phyloP scores from a whole-genome alignment of 2,113 vertebrate species.

The Leucopsar rothschildi region DNA sequence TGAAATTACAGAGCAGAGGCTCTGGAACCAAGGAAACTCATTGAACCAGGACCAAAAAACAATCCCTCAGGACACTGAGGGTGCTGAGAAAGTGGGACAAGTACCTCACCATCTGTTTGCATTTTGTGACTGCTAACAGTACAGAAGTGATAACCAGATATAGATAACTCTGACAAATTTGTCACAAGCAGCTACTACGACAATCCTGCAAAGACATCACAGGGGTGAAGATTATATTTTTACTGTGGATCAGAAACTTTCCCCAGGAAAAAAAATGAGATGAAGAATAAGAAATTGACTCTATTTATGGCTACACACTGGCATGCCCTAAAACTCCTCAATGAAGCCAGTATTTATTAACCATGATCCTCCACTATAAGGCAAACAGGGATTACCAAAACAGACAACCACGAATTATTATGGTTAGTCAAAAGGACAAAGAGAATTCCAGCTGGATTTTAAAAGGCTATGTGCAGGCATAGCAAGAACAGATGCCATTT shows the following conservation, averaged over 20 bases:
- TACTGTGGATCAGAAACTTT: not conserved
- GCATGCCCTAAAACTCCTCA: not conserved
- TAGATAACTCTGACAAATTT: not conserved
- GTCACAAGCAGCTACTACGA: not conserved
- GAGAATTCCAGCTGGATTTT: conserved; percentile 12
- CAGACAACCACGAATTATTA: not conserved
- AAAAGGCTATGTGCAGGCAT: not conserved
- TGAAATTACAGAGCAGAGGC: not conserved
- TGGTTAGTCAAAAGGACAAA: not conserved
- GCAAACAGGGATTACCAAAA: not conserved
- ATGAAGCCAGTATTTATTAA: not conserved
- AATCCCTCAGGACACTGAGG: not conserved
- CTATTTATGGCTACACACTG: not conserved
- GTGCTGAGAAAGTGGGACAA: not conserved
- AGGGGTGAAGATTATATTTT: not conserved
- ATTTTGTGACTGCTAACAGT: not conserved
- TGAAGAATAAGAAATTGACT: not conserved
- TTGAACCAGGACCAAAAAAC: not conserved
- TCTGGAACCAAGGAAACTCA: not conserved
- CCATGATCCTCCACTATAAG: not conserved
- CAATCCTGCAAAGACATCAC: not conserved
- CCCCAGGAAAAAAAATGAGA: not conserved
- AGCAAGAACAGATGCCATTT: conserved; percentile 14
- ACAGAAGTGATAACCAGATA: not conserved
- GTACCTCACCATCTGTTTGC: not conserved